A percentile compares a stretch with the other conserved stretches of the same genome.
Evolutionary conservation across 1,140 invertebrate species (phyloP).

Genomic region (Drosophila albomicans): DNA sequence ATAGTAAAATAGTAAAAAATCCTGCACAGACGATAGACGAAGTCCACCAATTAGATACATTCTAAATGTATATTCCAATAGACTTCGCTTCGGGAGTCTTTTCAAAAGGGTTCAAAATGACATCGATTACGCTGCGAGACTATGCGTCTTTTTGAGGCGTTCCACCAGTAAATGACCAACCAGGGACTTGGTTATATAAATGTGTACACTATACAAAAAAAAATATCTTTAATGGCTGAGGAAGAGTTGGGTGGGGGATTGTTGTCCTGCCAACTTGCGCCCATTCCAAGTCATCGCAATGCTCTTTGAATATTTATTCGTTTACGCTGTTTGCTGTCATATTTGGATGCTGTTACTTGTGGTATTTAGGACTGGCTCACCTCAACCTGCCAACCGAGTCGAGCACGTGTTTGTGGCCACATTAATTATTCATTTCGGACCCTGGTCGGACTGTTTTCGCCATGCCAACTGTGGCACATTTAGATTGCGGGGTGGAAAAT

Average conservation of each 20-base stretch:
- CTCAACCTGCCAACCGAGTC: conserved; percentile 22
- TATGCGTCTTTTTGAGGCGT: conserved; percentile 43
- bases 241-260: background rate
- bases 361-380: conserved; percentile 12
- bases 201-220: conserved; percentile 18
- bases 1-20: conserved; percentile 30
- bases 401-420: conserved; percentile 24
- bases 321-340: conserved; percentile 42
- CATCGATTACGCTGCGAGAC: conserved; percentile 55
- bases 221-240: conserved; percentile 29
- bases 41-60: conserved; percentile 70
- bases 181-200: conserved; percentile 57
- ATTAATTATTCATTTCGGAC: conserved; percentile 76
- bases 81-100: conserved; percentile 4
- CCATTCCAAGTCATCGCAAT: conserved; percentile 43
- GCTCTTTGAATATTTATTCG: conserved; percentile 73
- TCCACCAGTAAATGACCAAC: conserved; percentile 65
- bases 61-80: conserved; percentile 50
- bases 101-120: conserved; percentile 51
- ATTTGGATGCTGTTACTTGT: conserved; percentile 23
- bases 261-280: background rate
- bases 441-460: conserved; percentile 31
- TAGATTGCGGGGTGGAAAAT: conserved; percentile 57
- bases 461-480: conserved; percentile 69
- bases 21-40: conserved; percentile 7